These are phyloP conservation scores for Corynorhinus townsendii DNA, from an alignment of 2,113 vertebrate species.

Conservation along the genomic window DNA sequence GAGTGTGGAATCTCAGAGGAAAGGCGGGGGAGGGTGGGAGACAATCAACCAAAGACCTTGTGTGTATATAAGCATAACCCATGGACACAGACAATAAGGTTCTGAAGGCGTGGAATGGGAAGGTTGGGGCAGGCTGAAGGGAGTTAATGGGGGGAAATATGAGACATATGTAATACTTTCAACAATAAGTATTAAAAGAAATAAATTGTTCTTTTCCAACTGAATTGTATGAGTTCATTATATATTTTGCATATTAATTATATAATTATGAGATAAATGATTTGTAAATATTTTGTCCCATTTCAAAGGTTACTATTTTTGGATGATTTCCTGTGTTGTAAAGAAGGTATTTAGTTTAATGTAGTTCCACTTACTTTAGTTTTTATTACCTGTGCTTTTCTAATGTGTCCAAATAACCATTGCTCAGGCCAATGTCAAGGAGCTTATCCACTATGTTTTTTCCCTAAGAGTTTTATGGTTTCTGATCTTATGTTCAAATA, in stretches of 20 bases:
- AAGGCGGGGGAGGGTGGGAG: too few species aligned
- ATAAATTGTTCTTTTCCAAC: not conserved
- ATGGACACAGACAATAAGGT: too few species aligned
- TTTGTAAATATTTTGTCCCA: not conserved
- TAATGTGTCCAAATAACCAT: not conserved
- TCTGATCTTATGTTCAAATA: not conserved
- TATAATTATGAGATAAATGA: not conserved
- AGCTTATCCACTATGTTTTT: not conserved
- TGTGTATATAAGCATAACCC: too few species aligned
- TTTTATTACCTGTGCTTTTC: not conserved
- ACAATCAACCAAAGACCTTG: too few species aligned
- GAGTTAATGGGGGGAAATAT: too few species aligned
- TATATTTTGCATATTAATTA: not conserved
- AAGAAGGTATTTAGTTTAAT: not conserved
- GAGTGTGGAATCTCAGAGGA: too few species aligned
- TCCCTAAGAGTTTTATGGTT: not conserved
- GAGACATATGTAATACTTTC: too few species aligned
- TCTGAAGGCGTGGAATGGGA: too few species aligned
- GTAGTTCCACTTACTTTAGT: not conserved
- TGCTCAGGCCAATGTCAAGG: not conserved
- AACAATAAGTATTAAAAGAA: too few species aligned
- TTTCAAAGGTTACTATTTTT: not conserved
- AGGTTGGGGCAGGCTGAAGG: too few species aligned
- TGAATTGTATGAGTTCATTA: not conserved
- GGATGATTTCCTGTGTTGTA: not conserved